A percentile compares a stretch with the other conserved stretches of the same genome.
These are phyloP conservation scores for Rhineura floridana DNA, from an alignment of 2,113 vertebrate genomes.

Conservation along the genomic window DNA sequence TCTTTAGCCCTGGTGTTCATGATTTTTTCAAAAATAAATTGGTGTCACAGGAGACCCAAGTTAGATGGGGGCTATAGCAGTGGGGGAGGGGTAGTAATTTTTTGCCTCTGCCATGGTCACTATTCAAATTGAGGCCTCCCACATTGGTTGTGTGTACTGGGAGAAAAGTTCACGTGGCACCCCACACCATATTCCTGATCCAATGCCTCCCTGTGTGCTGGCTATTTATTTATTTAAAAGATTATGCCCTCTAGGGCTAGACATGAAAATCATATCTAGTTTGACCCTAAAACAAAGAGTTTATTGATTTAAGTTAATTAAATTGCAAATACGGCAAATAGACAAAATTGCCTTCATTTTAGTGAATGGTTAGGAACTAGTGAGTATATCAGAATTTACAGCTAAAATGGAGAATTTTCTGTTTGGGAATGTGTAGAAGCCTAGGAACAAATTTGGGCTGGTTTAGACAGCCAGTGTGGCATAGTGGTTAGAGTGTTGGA, in stretches of 20 bases:
- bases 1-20: not conserved
- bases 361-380: conserved; percentile 23
- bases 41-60: no score
- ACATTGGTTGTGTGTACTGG: not conserved
- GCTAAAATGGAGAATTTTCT: conserved; percentile 33
- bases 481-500: no score
- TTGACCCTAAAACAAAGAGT: not conserved
- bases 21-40: no score
- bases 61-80: no score
- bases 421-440: not conserved
- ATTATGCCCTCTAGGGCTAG: not conserved
- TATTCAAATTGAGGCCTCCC: not conserved
- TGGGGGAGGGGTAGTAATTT: not conserved
- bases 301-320: conserved; percentile 19
- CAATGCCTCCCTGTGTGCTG: not conserved
- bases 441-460: not conserved
- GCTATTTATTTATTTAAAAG: not conserved
- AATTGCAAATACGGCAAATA: conserved; percentile 51
- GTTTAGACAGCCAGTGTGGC: no score
- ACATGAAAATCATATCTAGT: not conserved
- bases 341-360: conserved; percentile 45
- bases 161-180: not conserved
- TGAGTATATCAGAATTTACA: conserved; percentile 13
- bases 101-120: not conserved
- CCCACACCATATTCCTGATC: not conserved